phyloP scores from a whole-genome alignment of 2,797 vertebrate genomes.

The Fratercula arctica region DNA sequence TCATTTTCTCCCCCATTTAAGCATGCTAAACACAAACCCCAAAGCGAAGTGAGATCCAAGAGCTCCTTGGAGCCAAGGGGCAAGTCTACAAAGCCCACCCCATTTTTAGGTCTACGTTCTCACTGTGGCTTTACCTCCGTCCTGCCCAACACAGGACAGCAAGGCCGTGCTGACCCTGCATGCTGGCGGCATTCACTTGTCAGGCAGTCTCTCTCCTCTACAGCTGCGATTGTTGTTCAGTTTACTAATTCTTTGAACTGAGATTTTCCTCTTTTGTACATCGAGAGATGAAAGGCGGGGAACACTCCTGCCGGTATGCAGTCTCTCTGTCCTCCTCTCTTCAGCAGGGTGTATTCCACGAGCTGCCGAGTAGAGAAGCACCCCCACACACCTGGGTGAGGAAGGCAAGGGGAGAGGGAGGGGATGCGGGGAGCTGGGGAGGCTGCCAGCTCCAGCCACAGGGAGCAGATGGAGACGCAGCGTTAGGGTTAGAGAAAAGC shows the following conservation, averaged over 20 bases:
- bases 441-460: neutral
- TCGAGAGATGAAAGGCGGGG: neutral
- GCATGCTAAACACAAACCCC: neutral
- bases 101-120: neutral
- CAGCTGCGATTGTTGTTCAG: rapidly evolving
- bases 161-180: neutral
- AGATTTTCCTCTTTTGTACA: neutral
- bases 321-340: neutral
- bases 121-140: neutral
- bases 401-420: neutral
- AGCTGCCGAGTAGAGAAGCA: neutral
- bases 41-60: neutral
- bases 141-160: neutral
- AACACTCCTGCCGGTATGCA: rapidly evolving
- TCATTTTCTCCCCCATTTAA: neutral
- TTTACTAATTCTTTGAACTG: neutral
- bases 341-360: neutral
- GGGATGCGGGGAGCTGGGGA: neutral
- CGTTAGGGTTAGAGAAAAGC: neutral
- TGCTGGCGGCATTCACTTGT: rapidly evolving
- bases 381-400: neutral
- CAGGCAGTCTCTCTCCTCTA: neutral
- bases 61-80: neutral
- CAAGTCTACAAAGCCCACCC: neutral
- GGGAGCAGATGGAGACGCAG: neutral